These are phyloP conservation scores for Mermis nigrescens DNA, from an alignment of 2,888 invertebrate species.

Conservation along the genomic window DNA sequence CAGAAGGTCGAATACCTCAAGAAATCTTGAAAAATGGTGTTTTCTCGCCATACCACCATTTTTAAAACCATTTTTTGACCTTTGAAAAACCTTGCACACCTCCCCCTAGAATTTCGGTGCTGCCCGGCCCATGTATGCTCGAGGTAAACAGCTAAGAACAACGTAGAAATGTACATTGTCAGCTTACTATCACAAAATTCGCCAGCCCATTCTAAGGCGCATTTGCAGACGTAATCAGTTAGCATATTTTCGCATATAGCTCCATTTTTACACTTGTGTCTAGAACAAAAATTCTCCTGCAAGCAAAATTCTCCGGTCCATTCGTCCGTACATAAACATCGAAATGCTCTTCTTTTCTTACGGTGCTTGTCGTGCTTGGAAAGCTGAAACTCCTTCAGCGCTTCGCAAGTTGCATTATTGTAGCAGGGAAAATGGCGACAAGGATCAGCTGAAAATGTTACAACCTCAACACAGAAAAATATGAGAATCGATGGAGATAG, in stretches of 20 bases:
- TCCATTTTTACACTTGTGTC: conserved; percentile 6
- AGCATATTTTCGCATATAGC: conserved; percentile 6
- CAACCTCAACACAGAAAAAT: no score
- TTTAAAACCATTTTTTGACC: no score
- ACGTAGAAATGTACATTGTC: background rate
- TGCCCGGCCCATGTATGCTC: no score
- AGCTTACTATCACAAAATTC: conserved; percentile 3
- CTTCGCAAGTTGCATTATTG: conserved; percentile 7
- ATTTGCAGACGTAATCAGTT: conserved; percentile 2
- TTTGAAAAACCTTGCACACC: no score
- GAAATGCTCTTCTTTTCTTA: background rate
- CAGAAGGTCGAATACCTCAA: no score
- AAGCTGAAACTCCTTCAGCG: no score
- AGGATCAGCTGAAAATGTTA: background rate
- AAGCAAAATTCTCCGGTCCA: conserved; percentile 10
- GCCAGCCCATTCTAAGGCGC: conserved; percentile 7
- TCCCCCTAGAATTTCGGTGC: no score
- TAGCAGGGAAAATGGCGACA: conserved; percentile 2
- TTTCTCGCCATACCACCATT: no score
- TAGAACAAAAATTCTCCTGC: background rate
- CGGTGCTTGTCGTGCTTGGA: background rate
- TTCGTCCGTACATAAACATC: conserved; percentile 5
- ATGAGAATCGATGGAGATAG: no score
- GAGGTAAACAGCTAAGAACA: no score
- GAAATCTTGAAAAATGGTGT: no score